Conservation (phyloP, 2,888 invertebrate genomes). For the Petrolisthes manimaculis region DNA sequence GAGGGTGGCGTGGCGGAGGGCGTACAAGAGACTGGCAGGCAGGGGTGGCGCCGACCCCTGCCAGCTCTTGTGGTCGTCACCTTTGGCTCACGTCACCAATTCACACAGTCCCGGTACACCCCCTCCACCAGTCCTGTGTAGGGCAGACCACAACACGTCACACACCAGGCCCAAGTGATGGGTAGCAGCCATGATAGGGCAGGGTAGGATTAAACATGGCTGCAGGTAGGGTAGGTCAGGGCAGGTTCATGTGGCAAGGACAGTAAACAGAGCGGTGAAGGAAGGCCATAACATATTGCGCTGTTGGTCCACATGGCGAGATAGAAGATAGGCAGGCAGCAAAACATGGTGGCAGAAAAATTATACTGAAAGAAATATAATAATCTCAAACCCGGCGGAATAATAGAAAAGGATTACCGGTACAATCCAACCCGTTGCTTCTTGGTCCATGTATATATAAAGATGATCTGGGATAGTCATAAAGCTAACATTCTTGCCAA, state of each 20-base stretch:
- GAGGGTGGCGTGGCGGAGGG: constrained; percentile 16
- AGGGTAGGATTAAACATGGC: background rate
- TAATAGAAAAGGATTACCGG: no score
- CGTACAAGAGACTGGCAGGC: background rate
- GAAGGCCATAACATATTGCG: background rate
- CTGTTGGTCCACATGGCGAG: no score
- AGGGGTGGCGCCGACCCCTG: constrained; percentile 4
- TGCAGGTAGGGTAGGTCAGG: background rate
- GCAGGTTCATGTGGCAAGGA: background rate
- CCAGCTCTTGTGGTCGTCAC: constrained; percentile 6
- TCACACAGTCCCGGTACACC: background rate
- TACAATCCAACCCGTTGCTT: no score
- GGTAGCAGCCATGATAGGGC: background rate
- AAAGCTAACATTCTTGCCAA: no score
- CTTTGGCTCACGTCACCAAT: constrained; percentile 19
- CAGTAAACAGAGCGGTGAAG: background rate
- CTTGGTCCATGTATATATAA: no score
- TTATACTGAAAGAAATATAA: no score
- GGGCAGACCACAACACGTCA: background rate
- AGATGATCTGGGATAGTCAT: no score
- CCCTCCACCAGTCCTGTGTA: background rate
- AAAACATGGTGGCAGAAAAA: no score
- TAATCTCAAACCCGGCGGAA: no score
- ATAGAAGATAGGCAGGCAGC: no score
- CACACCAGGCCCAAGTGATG: no score